A percentile compares a stretch with the other conserved stretches of the same genome.
Conservation (phyloP, 2,113 vertebrate species). For the Mobula hypostoma region DNA sequence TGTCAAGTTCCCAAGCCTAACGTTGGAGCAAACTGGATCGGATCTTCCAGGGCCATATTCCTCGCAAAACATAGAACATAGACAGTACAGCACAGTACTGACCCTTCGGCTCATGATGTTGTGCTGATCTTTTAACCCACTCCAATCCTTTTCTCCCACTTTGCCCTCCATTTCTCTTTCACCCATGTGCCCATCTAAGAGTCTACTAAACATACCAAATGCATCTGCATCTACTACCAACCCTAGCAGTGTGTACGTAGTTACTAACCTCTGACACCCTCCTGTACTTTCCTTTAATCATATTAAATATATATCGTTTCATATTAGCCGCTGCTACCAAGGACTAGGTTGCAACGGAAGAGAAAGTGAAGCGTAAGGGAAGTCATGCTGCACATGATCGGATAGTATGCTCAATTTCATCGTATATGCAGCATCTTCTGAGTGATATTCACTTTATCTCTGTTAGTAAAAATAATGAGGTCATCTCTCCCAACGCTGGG, state of each 20-base stretch:
- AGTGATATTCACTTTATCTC: not conserved
- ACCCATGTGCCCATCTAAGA: no score
- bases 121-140: no score
- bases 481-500: not conserved
- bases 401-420: not conserved
- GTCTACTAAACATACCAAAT: no score
- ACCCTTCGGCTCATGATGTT: no score
- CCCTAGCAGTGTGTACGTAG: no score
- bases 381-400: not conserved
- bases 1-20: not conserved
- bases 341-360: not conserved
- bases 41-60: not conserved
- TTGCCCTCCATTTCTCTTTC: no score
- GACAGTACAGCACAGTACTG: no score
- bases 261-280: no score
- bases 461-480: not conserved
- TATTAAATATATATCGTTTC: no score
- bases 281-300: no score
- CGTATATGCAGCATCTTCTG: not conserved
- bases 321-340: not conserved
- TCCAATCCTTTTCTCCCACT: no score
- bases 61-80: not conserved
- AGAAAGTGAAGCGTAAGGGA: not conserved
- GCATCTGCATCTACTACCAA: no score
- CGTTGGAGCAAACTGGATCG: not conserved